Conservation (phyloP, 2,797 vertebrate genomes). For the Enteromius radiatus region DNA sequence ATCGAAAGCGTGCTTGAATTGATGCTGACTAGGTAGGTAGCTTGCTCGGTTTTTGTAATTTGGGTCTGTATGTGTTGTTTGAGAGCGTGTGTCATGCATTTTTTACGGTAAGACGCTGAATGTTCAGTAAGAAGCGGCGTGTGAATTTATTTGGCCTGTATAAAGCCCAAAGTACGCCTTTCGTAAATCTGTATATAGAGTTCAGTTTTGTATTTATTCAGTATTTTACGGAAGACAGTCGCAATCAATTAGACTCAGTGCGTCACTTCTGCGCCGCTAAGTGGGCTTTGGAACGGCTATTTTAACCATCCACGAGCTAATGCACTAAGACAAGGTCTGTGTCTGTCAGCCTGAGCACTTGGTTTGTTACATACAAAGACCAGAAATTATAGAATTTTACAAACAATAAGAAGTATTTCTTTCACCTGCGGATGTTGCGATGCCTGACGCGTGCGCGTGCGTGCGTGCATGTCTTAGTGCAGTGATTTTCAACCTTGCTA, state of each 20-base stretch:
- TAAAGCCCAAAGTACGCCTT: neutral
- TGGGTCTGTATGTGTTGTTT: neutral
- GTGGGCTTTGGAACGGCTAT: constrained; percentile 20
- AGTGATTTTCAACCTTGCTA: constrained; percentile 7
- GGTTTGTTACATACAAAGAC: neutral
- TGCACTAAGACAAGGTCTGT: neutral
- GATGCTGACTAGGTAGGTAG: constrained; percentile 17
- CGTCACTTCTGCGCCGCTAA: constrained; percentile 45
- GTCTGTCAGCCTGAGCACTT: neutral
- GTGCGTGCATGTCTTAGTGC: constrained; percentile 1
- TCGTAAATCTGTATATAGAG: neutral
- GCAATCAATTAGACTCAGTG: constrained; percentile 35
- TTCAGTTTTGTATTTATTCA: constrained; percentile 2
- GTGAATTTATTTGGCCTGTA: neutral
- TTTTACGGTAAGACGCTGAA: neutral
- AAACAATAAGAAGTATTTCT: constrained; percentile 27
- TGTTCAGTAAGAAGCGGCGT: neutral
- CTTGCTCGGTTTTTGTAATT: constrained; percentile 15
- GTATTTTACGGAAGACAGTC: constrained; percentile 7
- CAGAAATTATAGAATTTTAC: neutral
- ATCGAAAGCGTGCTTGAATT: neutral
- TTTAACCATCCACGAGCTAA: constrained; percentile 7
- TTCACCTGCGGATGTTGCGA: neutral
- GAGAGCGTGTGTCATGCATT: neutral
- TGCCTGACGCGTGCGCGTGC: neutral